Evolutionary conservation across 2,113 vertebrate genomes (phyloP).

Genomic region (Neoarius graeffei): DNA sequence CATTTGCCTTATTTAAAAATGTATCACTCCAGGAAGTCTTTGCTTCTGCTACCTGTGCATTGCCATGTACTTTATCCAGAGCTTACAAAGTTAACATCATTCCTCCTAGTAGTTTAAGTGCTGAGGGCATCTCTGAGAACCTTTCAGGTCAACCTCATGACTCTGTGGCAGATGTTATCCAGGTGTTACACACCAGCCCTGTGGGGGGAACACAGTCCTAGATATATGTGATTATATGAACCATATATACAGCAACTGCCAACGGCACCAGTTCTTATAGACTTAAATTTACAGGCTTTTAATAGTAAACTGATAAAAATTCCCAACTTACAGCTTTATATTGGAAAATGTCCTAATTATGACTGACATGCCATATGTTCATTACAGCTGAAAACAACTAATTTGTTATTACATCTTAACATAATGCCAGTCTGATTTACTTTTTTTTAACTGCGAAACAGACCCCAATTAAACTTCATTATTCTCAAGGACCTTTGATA

Average conservation of each 20-base stretch:
- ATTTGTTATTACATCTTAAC: slow-evolving; percentile 48
- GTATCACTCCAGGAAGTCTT: neutral
- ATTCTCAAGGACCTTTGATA: slow-evolving; percentile 34
- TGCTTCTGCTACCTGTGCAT: neutral
- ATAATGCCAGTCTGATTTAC: slow-evolving; percentile 47
- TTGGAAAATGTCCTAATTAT: neutral
- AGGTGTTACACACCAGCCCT: neutral
- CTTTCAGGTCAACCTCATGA: neutral
- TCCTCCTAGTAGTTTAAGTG: neutral
- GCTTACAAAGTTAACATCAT: neutral
- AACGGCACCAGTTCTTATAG: neutral
- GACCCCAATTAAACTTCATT: slow-evolving; percentile 53
- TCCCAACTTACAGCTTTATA: neutral
- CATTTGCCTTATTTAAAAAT: neutral
- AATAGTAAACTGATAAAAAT: neutral
- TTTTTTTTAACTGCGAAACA: slow-evolving; percentile 48
- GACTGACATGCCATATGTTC: slow-evolving; percentile 26
- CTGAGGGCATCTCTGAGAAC: neutral
- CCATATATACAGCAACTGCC: neutral
- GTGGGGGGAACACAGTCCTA: neutral
- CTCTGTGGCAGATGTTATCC: neutral
- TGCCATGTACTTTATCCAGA: neutral
- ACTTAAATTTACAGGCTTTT: neutral
- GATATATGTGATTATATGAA: neutral
- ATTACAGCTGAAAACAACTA: slow-evolving; percentile 50